phyloP scores from a whole-genome alignment of 2,888 invertebrate genomes.

The Drosophila neonasuta region DNA sequence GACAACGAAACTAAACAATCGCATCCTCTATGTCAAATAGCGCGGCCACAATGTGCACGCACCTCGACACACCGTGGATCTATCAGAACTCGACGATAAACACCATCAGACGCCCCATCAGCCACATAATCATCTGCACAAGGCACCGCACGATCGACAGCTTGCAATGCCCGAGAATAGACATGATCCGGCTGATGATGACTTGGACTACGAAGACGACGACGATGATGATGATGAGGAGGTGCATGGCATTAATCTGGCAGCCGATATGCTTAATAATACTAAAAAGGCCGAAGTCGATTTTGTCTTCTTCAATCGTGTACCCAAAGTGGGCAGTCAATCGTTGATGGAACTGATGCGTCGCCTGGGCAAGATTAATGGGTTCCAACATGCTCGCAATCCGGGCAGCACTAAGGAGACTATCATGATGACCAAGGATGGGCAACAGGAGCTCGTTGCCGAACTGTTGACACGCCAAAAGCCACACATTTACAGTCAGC shows the following conservation, averaged over 20 bases:
- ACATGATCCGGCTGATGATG: not conserved
- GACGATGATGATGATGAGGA: conserved; percentile 34
- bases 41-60: conserved; percentile 56
- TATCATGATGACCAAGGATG: conserved; percentile 88
- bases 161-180: conserved; percentile 44
- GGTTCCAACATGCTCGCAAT: conserved; percentile 85
- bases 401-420: conserved; percentile 92
- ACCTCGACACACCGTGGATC: conserved; percentile 30
- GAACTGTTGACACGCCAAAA: conserved; percentile 86
- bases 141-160: conserved; percentile 52
- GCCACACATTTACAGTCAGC: conserved; percentile 92
- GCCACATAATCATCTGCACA: conserved; percentile 47
- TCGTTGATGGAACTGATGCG: conserved; percentile 92
- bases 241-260: conserved; percentile 45
- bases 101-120: conserved; percentile 37
- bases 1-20: conserved; percentile 4
- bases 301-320: conserved; percentile 92
- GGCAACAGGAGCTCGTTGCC: conserved; percentile 88
- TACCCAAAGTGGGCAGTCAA: conserved; percentile 95
- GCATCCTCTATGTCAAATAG: conserved; percentile 57
- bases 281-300: conserved; percentile 83
- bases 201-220: not conserved
- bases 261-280: conserved; percentile 75
- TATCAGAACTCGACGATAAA: conserved; percentile 1
- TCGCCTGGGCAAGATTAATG: conserved; percentile 83